Evolutionary conservation across 1,140 invertebrate species (phyloP).

Genomic region (Cydia splendana): DNA sequence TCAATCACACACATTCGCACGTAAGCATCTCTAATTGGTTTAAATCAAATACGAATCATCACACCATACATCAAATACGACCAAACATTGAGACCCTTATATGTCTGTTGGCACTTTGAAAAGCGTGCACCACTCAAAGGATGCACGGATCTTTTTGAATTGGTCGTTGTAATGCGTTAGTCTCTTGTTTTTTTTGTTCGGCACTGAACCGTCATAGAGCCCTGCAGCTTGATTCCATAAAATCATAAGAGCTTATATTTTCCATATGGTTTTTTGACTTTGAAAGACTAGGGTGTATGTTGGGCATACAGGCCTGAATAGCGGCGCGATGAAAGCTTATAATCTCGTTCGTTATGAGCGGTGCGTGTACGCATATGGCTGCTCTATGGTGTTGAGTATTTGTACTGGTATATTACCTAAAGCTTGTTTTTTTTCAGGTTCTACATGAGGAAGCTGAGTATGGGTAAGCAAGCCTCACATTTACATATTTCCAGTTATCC

Average conservation of each 20-base stretch:
- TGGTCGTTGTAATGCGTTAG: constrained; percentile 35
- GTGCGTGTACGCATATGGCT: constrained; percentile 52
- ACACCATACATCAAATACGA: constrained; percentile 49
- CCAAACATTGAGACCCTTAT: constrained; percentile 47
- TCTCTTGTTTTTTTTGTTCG: constrained; percentile 35
- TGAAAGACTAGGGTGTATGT: not conserved
- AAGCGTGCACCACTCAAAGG: constrained; percentile 31
- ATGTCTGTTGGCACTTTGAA: constrained; percentile 33
- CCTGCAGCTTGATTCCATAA: not conserved
- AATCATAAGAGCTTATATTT: not conserved
- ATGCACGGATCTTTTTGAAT: constrained; percentile 41
- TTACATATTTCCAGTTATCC: not conserved
- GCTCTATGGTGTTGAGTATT: constrained; percentile 1
- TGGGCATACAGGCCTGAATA: constrained; percentile 37
- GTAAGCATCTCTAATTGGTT: constrained; percentile 78
- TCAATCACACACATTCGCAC: constrained; percentile 55
- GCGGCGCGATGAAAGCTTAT: constrained; percentile 65
- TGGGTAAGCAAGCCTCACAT: not conserved
- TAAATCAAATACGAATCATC: constrained; percentile 74
- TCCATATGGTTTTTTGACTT: not conserved
- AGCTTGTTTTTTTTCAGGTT: not conserved
- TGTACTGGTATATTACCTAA: not conserved
- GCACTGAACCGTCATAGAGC: constrained; percentile 12
- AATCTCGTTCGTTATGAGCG: constrained; percentile 65
- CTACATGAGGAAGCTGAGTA: not conserved